Conservation (phyloP, 2,888 invertebrate genomes). For the Deilephila elpenor region DNA sequence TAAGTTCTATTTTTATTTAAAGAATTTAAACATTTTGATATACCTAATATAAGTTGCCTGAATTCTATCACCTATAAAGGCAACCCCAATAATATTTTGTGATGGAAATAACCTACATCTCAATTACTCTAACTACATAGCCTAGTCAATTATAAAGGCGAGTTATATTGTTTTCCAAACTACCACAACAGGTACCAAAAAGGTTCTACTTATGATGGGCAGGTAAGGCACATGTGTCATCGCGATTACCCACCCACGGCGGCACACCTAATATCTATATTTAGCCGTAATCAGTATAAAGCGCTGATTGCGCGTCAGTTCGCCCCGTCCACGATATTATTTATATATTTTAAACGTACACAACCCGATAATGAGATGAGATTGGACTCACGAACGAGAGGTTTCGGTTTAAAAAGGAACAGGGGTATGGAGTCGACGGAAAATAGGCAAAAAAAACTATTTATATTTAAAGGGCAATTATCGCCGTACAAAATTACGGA, state of each 20-base stretch:
- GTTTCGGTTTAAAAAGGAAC: conserved; percentile 49
- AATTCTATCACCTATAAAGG: too few species aligned
- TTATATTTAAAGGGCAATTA: too few species aligned
- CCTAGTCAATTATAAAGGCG: too few species aligned
- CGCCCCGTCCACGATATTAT: conserved; percentile 72
- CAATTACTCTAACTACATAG: too few species aligned
- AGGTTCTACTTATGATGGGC: neutral
- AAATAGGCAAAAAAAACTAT: too few species aligned
- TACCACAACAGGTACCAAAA: neutral
- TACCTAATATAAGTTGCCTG: too few species aligned
- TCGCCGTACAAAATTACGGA: too few species aligned
- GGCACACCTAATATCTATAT: conserved; percentile 75
- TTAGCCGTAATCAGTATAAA: conserved; percentile 73
- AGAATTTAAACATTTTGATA: too few species aligned
- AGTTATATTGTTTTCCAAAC: neutral
- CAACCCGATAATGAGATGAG: conserved; percentile 79
- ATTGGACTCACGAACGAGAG: conserved; percentile 69
- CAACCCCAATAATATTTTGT: too few species aligned
- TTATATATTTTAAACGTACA: conserved; percentile 81
- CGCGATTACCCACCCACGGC: conserved; percentile 47
- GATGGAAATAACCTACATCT: too few species aligned
- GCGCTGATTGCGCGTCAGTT: conserved; percentile 80
- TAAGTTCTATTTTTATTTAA: too few species aligned
- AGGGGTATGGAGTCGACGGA: conserved; percentile 48
- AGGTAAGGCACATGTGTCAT: conserved; percentile 5